Conservation (phyloP, 1,140 invertebrate genomes). For the Tigriopus japonicus region DNA sequence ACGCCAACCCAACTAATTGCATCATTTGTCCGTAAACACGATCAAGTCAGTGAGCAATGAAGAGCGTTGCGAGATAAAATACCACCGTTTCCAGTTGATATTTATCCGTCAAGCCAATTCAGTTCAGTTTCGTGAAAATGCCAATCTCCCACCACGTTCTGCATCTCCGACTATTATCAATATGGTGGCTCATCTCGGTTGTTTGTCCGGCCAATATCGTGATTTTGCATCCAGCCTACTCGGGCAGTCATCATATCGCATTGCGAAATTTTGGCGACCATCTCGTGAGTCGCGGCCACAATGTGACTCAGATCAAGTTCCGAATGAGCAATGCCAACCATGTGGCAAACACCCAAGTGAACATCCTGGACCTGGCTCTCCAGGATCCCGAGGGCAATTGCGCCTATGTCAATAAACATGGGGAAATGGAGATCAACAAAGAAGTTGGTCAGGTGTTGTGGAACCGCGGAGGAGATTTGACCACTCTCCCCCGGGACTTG, state of each 20-base stretch:
- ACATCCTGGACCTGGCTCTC: background rate
- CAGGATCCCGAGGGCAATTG: background rate
- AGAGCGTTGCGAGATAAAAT: too few species aligned
- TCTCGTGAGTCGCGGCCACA: slow-evolving; percentile 18
- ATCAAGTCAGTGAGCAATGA: too few species aligned
- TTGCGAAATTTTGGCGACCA: slow-evolving; percentile 18
- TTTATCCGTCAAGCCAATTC: too few species aligned
- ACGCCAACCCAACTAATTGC: too few species aligned
- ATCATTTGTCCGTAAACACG: too few species aligned
- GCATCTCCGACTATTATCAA: too few species aligned
- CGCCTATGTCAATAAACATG: background rate
- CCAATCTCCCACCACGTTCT: too few species aligned
- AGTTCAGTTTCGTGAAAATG: too few species aligned
- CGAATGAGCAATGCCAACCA: background rate
- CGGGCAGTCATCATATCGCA: slow-evolving; percentile 19
- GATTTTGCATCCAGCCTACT: slow-evolving; percentile 19
- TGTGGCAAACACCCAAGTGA: background rate
- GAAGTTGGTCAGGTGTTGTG: background rate
- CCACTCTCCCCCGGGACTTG: background rate
- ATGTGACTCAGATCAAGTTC: slow-evolving; percentile 18
- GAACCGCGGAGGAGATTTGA: background rate
- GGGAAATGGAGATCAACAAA: background rate
- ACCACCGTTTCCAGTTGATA: too few species aligned
- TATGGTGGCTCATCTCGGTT: background rate
- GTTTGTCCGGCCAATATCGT: slow-evolving; percentile 15